These are phyloP conservation scores for Avahi laniger DNA, from an alignment of 2,797 vertebrate genomes.

Conservation along the genomic window DNA sequence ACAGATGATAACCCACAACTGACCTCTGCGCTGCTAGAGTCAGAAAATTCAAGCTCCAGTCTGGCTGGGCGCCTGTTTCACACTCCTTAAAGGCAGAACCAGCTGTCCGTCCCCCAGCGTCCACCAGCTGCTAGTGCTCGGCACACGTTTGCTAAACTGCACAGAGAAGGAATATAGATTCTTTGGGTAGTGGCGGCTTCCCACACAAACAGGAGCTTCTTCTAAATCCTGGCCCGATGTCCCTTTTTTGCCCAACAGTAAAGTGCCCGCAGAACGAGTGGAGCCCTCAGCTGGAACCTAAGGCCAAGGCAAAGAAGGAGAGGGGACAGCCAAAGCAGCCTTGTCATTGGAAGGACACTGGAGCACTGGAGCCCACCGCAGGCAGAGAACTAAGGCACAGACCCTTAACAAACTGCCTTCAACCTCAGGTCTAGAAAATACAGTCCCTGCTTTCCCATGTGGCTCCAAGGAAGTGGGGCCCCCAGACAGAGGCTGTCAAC, in stretches of 20 bases:
- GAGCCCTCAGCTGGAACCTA: background rate
- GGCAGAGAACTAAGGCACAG: background rate
- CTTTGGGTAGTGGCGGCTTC: background rate
- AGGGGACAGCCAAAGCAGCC: background rate
- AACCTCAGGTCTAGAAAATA: background rate
- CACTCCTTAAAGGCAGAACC: background rate
- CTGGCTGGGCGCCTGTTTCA: background rate
- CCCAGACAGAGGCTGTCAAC: background rate
- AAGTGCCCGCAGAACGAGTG: background rate
- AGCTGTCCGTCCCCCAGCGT: background rate
- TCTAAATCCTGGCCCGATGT: background rate
- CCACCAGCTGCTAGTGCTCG: fast-evolving
- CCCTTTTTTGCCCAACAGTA: background rate
- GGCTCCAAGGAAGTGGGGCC: background rate
- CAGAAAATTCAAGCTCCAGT: background rate
- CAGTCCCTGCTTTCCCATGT: background rate
- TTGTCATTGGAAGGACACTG: background rate
- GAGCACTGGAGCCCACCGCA: fast-evolving
- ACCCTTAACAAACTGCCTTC: fast-evolving
- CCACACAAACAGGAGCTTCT: background rate
- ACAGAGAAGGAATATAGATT: background rate
- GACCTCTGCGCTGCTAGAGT: background rate
- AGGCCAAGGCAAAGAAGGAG: background rate
- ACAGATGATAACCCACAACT: background rate
- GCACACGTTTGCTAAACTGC: background rate